Percentiles rank a stretch among this genome's conserved stretches.
These are phyloP conservation scores for Mesorhabditis spiculigera DNA, from an alignment of 2,888 invertebrate genomes.

Conservation along the genomic window DNA sequence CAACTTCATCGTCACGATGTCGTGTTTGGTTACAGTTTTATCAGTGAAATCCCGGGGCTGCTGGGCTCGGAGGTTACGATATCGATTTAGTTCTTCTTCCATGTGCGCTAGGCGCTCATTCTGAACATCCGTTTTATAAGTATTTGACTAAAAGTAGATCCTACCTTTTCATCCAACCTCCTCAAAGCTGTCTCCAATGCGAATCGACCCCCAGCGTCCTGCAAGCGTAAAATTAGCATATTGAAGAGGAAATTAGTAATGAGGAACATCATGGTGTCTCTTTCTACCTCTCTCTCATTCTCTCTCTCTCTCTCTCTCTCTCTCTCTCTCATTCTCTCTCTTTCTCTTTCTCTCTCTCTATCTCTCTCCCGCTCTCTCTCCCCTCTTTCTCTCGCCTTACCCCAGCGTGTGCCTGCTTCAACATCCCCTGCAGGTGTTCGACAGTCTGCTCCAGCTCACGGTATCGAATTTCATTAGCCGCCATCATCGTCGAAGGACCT, in stretches of 20 bases:
- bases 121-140: conserved; percentile 64
- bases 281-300: no score
- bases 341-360: not conserved
- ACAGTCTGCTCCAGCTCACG: conserved; percentile 38
- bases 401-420: conserved; percentile 14
- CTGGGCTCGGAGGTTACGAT: conserved; percentile 23
- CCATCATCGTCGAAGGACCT: not conserved
- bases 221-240: no score
- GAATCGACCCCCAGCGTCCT: conserved; percentile 31
- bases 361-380: no score
- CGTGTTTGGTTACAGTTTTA: conserved; percentile 47
- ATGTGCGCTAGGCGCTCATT: conserved; percentile 81
- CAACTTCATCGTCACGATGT: conserved; percentile 53
- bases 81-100: conserved; percentile 67
- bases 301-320: no score
- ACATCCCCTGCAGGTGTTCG: conserved; percentile 25
- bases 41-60: conserved; percentile 56
- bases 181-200: conserved; percentile 44
- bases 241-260: no score
- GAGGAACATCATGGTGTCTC: no score
- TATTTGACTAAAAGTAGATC: not conserved
- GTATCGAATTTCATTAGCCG: conserved; percentile 20
- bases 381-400: no score
- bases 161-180: conserved; percentile 32
- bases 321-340: no score